A percentile compares a stretch with the other conserved stretches of the same genome.
Conservation (phyloP, 2,797 vertebrate genomes). For the Luscinia megarhynchos region DNA sequence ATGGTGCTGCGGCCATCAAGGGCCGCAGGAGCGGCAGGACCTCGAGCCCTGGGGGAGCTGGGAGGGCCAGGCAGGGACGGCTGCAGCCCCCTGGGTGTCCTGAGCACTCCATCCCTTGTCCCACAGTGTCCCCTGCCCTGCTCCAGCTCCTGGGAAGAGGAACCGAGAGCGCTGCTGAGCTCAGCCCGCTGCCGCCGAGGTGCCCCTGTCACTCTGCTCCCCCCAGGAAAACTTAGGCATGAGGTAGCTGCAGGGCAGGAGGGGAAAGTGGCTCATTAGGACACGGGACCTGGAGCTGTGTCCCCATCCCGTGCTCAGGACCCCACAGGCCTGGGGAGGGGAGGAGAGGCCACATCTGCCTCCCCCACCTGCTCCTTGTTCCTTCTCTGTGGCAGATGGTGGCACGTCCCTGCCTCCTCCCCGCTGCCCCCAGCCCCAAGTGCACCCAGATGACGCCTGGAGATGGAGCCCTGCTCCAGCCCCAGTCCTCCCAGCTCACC, state of each 20-base stretch:
- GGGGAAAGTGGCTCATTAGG: neutral
- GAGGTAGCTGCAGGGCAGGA: fast-evolving
- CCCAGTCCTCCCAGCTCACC: neutral
- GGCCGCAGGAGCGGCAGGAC: neutral
- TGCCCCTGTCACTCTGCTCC: neutral
- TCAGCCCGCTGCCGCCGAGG: fast-evolving
- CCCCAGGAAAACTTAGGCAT: neutral
- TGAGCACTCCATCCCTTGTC: too few species aligned
- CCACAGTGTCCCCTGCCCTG: neutral
- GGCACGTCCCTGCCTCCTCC: neutral
- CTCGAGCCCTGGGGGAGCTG: neutral
- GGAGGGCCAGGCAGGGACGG: neutral
- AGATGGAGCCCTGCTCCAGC: neutral
- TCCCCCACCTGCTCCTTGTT: neutral
- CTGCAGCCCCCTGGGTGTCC: neutral
- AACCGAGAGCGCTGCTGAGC: neutral
- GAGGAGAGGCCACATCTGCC: neutral
- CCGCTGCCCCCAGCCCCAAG: fast-evolving
- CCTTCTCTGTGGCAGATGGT: neutral
- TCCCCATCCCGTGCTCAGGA: neutral
- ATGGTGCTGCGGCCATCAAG: neutral
- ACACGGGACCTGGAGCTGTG: fast-evolving
- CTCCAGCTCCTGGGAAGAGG: neutral
- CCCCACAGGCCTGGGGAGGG: neutral
- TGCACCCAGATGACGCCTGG: fast-evolving